Evolutionary conservation across 2,113 vertebrate genomes (phyloP).

Genomic region (Pluvianellus socialis): DNA sequence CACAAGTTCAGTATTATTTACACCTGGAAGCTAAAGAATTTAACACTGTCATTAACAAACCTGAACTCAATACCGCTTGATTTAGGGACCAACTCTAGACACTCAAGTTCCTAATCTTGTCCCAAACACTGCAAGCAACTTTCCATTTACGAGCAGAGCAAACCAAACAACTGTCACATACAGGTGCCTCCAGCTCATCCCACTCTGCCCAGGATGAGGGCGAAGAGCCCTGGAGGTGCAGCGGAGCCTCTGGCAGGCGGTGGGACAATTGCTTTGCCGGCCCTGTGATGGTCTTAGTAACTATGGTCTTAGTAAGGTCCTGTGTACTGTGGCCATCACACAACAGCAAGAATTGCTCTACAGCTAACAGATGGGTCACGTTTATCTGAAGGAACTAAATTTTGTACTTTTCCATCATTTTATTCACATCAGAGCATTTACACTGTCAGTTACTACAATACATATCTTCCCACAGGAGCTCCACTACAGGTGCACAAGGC

Average conservation of each 20-base stretch:
- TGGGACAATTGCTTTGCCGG: background rate
- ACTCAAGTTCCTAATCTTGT: background rate
- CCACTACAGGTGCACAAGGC: background rate
- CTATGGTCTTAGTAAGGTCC: background rate
- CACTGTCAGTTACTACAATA: too few species aligned
- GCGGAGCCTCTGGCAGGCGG: too few species aligned
- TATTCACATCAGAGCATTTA: background rate
- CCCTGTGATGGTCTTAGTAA: background rate
- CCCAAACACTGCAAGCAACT: background rate
- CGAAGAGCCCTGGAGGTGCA: background rate
- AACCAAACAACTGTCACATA: fast-evolving
- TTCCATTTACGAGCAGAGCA: background rate
- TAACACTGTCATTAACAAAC: background rate
- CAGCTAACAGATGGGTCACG: background rate
- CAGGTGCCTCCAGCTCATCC: background rate
- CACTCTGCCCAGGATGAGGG: background rate
- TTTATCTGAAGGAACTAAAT: background rate
- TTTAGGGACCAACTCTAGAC: background rate
- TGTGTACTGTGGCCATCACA: background rate
- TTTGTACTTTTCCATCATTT: background rate
- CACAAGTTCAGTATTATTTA: background rate
- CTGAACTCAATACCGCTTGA: background rate
- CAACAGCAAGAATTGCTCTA: background rate
- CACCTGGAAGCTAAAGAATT: background rate
- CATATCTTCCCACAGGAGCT: background rate